Base-by-base conservation (phyloP, 2,113 vertebrate genomes). In the Leptosomus discolor region DNA sequence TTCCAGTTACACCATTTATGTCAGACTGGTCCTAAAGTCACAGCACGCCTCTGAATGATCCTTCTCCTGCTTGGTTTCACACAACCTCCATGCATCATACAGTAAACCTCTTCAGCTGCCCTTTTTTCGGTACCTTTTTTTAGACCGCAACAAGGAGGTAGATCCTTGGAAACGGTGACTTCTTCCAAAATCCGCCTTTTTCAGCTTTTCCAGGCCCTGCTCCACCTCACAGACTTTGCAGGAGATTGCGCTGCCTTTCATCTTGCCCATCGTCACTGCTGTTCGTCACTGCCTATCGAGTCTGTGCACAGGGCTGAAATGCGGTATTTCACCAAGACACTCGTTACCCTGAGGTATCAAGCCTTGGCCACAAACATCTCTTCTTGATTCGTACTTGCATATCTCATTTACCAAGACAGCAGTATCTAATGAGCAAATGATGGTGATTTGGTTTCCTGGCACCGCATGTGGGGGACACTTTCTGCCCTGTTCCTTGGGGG, bases 401-500 rank as follows among this genome's bases (percentile, higher is more conserved):
- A 48, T 83, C 57, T 85, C 56, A 58, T 43, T 23, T 64, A 51
- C 39, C 27, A 51, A 90, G 64, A 29, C 13, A 61, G 7, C 5
- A 20, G 21, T 45, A 41, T 34, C 54, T 58, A 69, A 73, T 9
- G 60, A 83, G 21, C 8, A 67, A 73, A 61, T 37, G 69, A 57
- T 0, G 4, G 30, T 39, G 34, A 74, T 70, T 34, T 58, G 36
- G 6, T 82, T 88, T 85, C 58, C 57, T 60, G 46, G 37, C 26
- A 8, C 29, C 8, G 15, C 37, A 37, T 0, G 0, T 27, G 21
- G n/a, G 70, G 82, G 37, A 19, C 4, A 4, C 6, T 69, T 85
- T 91, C 58, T 84, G 21, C 3, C 22, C 24, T 21, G 10, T 56
- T 95, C 21, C 29, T 81, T 76, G 21, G 7, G 1, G 7, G 3